These are phyloP conservation scores for Maniola jurtina DNA, from an alignment of 1,140 invertebrate species.

Conservation along the genomic window DNA sequence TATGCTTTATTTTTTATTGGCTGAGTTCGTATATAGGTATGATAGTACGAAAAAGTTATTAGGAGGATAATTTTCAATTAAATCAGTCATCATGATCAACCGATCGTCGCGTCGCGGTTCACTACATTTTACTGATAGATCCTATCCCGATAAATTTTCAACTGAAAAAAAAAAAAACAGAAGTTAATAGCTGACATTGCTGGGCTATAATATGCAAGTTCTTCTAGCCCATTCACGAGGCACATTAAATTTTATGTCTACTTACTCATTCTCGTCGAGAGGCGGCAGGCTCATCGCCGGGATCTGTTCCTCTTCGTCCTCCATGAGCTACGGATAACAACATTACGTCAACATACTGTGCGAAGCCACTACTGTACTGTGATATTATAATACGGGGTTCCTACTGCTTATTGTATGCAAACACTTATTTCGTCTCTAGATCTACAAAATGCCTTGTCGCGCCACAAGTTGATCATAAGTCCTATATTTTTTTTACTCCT, in stretches of 20 bases:
- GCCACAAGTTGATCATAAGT: no score
- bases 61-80: no score
- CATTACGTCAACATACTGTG: conserved; percentile 68
- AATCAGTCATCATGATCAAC: no score
- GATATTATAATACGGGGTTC: conserved; percentile 16
- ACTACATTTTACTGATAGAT: no score
- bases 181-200: not conserved
- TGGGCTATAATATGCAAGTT: not conserved
- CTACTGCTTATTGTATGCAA: not conserved
- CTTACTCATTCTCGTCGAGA: conserved; percentile 57
- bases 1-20: no score
- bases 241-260: conserved; percentile 20
- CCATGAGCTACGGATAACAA: conserved; percentile 57
- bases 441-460: no score
- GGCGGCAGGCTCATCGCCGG: conserved; percentile 53
- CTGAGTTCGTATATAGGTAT: no score
- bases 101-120: no score
- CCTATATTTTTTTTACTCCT: no score
- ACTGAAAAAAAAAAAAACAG: no score
- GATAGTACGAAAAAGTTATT: no score
- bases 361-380: conserved; percentile 51
- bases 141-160: no score
- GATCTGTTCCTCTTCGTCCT: conserved; percentile 56
- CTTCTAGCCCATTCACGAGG: not conserved
- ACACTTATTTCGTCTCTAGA: conserved; percentile 5